A percentile compares a stretch with the other conserved stretches of the same genome.
Conservation (phyloP, 2,113 vertebrate genomes). For the Neolamprologus sp. region DNA sequence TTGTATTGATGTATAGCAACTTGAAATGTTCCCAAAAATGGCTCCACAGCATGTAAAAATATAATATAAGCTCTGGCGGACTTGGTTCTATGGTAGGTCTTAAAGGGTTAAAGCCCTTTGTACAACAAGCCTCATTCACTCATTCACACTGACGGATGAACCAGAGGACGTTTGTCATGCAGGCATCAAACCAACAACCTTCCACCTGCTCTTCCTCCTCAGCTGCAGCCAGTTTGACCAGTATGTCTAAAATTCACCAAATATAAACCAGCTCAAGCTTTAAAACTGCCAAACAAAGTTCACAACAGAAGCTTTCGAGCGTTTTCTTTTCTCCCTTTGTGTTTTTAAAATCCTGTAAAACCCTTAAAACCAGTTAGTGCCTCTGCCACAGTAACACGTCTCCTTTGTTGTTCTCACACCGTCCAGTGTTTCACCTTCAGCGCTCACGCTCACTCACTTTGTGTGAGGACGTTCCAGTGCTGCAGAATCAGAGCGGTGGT, state of each 20-base stretch:
- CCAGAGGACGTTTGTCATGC: not conserved
- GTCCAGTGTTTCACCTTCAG: not conserved
- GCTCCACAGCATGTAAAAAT: too few species aligned
- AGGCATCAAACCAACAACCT: not conserved
- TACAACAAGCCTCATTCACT: not conserved
- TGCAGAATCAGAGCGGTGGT: slow-evolving; percentile 2
- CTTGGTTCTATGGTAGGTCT: too few species aligned
- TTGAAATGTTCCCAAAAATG: too few species aligned
- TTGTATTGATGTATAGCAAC: too few species aligned
- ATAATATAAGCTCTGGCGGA: too few species aligned
- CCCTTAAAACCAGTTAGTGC: not conserved
- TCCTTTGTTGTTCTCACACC: not conserved
- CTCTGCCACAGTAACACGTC: not conserved
- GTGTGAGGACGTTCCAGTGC: not conserved
- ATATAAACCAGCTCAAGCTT: not conserved
- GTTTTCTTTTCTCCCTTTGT: not conserved
- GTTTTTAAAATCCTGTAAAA: not conserved
- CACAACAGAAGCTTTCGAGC: not conserved
- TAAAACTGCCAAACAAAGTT: not conserved
- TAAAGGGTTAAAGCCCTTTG: not conserved
- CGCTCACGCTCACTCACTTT: not conserved
- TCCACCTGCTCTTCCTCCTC: not conserved
- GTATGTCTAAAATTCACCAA: not conserved
- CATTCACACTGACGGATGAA: not conserved
- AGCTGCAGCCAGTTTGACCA: not conserved